Evolutionary conservation across 2,113 vertebrate genomes (phyloP), one percentile per base, ranked within the genome.

Genomic region (Elaphurus davidianus): DNA sequence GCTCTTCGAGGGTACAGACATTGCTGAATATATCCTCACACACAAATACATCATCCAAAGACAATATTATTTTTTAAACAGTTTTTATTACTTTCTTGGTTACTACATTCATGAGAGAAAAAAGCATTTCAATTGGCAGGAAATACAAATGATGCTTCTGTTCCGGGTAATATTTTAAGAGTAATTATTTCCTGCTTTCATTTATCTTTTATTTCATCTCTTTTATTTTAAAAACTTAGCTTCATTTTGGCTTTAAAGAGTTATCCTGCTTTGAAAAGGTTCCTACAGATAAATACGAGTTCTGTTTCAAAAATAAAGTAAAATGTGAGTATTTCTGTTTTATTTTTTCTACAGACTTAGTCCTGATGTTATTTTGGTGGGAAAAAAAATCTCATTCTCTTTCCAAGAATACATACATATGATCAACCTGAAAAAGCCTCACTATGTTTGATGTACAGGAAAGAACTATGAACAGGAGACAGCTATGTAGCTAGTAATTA

Each of bases 61-160:
- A 90, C 19, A 90, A 2, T n/a, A 78, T 40, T 45, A 92, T 82
- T 52, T 91, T 96, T 91, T 82, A 91, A 96, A 71, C 16, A 74
- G 78, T 74, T 86, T 78, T 71, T 92, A 91, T 92, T 92, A 85
- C 14, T 40, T 92, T 95, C 71, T 91, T 43, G 96, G 90, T 33
- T 74, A 82, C 28, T 82, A 94, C 27, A 79, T 92, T 89, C 16
- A 93, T 45, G 33, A 96, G 11, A 94, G 40, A n/a, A 94, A 94
- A 95, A 97, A 71, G 2, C 27, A 93, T 82, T 98, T 50, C 92
- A 97, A 81, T 8, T 81, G 33, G 71, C 52, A 97, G 40, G 40
- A 94, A 90, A 86, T 88, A 91, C 13, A 94, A 88, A 97, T 36
- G 47, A 59, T 83, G 6, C 19, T 89, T 95, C n/a, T 94, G 78